phyloP scores from a whole-genome alignment of 1,140 invertebrate genomes.

The Brachystomella parvula region DNA sequence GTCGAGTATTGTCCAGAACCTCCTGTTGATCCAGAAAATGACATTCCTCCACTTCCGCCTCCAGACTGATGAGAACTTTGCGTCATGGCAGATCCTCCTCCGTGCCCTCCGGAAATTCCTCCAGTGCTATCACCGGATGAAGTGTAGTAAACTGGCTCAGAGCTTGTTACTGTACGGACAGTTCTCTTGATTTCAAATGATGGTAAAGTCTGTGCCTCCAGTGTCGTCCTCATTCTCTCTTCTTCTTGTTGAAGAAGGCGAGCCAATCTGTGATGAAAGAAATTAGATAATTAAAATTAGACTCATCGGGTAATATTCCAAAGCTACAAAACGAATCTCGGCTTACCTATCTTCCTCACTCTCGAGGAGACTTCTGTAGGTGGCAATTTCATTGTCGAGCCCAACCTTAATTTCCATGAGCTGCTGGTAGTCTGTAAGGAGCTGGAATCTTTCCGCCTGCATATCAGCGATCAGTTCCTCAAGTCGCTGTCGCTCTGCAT shows the following conservation, averaged over 20 bases:
- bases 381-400: constrained; percentile 14
- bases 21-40: too few relatives aligned
- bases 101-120: not conserved
- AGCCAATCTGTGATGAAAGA: not conserved
- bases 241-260: not conserved
- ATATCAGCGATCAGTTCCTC: constrained; percentile 1
- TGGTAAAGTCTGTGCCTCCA: not conserved
- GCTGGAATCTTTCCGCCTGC: not conserved
- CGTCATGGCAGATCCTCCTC: not conserved
- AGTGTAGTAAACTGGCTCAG: too few relatives aligned
- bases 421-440: constrained; percentile 6
- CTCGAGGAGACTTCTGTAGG: constrained; percentile 10
- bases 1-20: not conserved
- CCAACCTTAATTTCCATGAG: constrained; percentile 17
- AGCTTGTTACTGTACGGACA: not conserved
- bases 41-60: not conserved
- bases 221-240: not conserved
- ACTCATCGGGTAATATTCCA: not conserved
- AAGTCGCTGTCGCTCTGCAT: not conserved
- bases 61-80: not conserved
- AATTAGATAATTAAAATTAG: not conserved
- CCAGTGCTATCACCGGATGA: not conserved
- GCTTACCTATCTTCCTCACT: constrained; percentile 8
- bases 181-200: constrained; percentile 1
- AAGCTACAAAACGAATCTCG: not conserved